Conservation (phyloP, 2,113 vertebrate species). For the Rhombomys opimus region DNA sequence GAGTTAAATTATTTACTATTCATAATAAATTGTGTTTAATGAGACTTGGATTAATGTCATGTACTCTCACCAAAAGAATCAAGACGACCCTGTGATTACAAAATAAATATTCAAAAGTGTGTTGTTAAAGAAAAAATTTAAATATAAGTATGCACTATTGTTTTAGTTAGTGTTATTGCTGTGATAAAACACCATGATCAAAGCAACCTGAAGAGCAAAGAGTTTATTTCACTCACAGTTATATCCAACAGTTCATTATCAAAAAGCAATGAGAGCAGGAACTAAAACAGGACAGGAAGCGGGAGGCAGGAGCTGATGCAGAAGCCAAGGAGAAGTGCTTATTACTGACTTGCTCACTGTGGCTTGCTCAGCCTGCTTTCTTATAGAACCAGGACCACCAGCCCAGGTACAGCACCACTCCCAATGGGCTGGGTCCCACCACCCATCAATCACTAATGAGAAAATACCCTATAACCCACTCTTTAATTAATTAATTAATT, state of each 20-base stretch:
- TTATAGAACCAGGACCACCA: not conserved
- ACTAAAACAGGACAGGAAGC: not conserved
- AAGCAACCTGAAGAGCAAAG: not conserved
- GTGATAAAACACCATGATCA: not conserved
- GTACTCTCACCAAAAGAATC: not conserved
- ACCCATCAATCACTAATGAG: not conserved
- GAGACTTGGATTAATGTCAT: not conserved
- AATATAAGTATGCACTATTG: not conserved
- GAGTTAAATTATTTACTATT: not conserved
- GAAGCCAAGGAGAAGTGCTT: fast-evolving
- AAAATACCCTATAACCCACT: not conserved
- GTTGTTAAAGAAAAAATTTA: not conserved
- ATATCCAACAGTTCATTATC: not conserved
- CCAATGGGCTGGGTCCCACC: too few relatives aligned
- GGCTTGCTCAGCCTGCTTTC: not conserved
- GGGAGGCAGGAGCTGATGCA: not conserved
- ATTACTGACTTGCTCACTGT: not conserved
- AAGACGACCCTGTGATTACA: not conserved
- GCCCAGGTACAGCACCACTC: too few relatives aligned
- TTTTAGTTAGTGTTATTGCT: not conserved
- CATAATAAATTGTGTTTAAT: not conserved
- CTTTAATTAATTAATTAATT: too few relatives aligned
- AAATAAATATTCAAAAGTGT: not conserved
- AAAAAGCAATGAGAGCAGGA: not conserved
- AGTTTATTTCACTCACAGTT: not conserved